Percentiles rank a stretch among this genome's conserved stretches.
phyloP scores from a whole-genome alignment of 1,140 invertebrate genomes.

The Rhopalosiphum maidis region DNA sequence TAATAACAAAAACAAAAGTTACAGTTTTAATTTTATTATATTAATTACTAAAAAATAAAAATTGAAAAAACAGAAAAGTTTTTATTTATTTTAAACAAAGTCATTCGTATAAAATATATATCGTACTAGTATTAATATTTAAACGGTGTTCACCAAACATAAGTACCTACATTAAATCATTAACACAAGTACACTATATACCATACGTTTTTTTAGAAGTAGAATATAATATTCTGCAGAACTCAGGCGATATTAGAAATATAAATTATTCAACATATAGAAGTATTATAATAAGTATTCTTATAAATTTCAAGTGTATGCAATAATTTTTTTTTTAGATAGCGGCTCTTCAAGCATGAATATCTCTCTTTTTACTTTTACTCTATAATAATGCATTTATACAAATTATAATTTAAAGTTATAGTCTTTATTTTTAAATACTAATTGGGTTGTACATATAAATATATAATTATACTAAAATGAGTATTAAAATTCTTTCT shows the following conservation, averaged over 20 bases:
- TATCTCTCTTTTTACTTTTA: not conserved
- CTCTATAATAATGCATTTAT: too few species aligned
- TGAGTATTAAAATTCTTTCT: not conserved
- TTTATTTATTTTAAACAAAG: not conserved
- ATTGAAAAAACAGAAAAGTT: not conserved
- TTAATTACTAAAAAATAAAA: not conserved
- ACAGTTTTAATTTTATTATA: not conserved
- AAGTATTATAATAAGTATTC: not conserved
- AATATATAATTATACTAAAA: not conserved
- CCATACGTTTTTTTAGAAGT: not conserved
- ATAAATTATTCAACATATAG: not conserved
- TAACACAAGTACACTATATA: not conserved
- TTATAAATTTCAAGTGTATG: not conserved
- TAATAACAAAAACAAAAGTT: not conserved
- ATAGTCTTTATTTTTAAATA: too few species aligned
- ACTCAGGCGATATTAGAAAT: not conserved
- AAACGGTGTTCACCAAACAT: too few species aligned
- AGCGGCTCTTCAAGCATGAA: not conserved
- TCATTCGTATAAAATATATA: too few species aligned
- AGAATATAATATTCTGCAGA: not conserved
- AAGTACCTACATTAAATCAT: too few species aligned
- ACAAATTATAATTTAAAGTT: too few species aligned
- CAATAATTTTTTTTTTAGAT: not conserved
- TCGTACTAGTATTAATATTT: too few species aligned
- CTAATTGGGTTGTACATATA: too few species aligned